Evolutionary conservation across 2,888 invertebrate genomes (phyloP), one percentile per base, ranked within the genome.

Genomic region (Steinernema scapterisci): DNA sequence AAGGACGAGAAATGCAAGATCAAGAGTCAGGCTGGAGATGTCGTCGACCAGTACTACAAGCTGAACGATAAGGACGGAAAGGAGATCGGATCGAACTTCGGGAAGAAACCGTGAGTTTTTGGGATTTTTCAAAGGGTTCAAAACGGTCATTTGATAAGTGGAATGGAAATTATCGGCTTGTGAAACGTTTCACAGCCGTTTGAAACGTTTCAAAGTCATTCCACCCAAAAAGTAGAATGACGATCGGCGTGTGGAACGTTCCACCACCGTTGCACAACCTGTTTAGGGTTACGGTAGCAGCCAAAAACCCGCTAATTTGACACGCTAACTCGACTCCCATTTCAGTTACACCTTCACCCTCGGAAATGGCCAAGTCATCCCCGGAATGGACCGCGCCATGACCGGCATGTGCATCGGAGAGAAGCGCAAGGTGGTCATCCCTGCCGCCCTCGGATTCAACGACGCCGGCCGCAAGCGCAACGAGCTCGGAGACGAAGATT

Each of bases 361-460:
- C 45, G 86, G 86, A 71, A 80, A 77, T 54, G 82, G 79, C 73
- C 85, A 85, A 76, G 86, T 86, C 9, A 86, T 86, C 76, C 76
- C 81, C 7, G 86, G 87, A 73, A 86, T 86, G 86, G 86, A 86
- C 54, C 78, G 85, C 51, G 84, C 84, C 9, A 80, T 80, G 80
- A 84, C 83, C 48, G 86, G 85, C 70, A 86, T 86, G 86, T 86
- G 86, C 76, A 80, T 85, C 48, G 86, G 86, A 70, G 86, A 86
- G 77, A 86, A 86, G 80, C 79, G 86, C 75, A 86, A 85, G 80
- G 87, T 86, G 46, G 84, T 85, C 70, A 86, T 86, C 73, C 86
- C 86, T 19, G 79, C 80, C 56, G 78, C 77, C 44, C 81, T 86
- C 71, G 87, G 86, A 71, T 86, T 86, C 80, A 85, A 85, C 73